Evolutionary conservation across 2,113 vertebrate genomes (phyloP).

Genomic region (Cebus imitator): DNA sequence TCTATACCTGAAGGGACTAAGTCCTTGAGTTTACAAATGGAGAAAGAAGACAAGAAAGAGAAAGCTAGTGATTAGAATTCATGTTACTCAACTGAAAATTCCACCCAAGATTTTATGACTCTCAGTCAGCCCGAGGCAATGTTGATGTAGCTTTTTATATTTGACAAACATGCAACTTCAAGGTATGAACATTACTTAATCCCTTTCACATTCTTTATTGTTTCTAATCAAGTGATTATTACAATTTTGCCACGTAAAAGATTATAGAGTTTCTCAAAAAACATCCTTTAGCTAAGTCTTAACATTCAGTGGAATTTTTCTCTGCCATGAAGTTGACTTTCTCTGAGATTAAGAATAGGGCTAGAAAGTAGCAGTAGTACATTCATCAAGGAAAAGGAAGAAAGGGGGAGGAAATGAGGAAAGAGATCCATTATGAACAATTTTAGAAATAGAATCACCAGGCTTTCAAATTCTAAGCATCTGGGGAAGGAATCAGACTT

Average conservation of each 20-base stretch:
- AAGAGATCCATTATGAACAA: slow-evolving; percentile 67
- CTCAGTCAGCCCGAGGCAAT: not conserved
- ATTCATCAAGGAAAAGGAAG: slow-evolving; percentile 38
- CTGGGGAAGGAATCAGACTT: slow-evolving; percentile 57
- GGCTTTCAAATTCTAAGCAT: slow-evolving; percentile 77
- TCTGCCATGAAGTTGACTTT: not conserved
- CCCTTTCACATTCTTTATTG: not conserved
- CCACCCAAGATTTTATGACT: not conserved
- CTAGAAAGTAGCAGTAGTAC: slow-evolving; percentile 48
- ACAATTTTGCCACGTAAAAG: not conserved
- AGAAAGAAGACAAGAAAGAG: not conserved
- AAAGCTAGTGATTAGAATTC: not conserved
- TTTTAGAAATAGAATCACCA: slow-evolving; percentile 81
- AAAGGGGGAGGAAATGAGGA: slow-evolving; percentile 43
- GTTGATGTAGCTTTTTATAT: not conserved
- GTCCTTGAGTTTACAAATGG: not conserved
- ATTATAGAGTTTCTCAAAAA: not conserved
- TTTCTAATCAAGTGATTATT: not conserved
- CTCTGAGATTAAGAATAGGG: slow-evolving; percentile 24
- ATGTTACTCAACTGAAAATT: not conserved
- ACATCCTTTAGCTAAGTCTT: not conserved
- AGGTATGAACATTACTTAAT: not conserved
- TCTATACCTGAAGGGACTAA: not conserved
- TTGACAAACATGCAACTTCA: not conserved
- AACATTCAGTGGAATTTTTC: not conserved